Conservation (phyloP, 2,797 vertebrate genomes). For the Rhinichthys osculus region DNA sequence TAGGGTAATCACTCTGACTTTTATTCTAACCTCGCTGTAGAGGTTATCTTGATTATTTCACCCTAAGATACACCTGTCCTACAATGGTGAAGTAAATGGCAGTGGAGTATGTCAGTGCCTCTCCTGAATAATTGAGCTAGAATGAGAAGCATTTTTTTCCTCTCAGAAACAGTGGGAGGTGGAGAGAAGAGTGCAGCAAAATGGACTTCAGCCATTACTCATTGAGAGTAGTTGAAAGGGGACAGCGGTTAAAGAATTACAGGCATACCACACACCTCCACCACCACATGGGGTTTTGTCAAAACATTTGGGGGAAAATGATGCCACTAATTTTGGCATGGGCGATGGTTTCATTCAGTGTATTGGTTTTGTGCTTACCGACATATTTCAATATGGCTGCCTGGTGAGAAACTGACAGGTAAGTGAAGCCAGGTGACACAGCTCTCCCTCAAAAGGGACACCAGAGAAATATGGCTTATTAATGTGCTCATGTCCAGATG, state of each 20-base stretch:
- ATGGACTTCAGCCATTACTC: conserved; percentile 43
- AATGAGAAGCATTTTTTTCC: conserved; percentile 47
- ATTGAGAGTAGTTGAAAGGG: conserved; percentile 16
- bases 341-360: not conserved
- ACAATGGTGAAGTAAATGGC: conserved; percentile 45
- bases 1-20: not conserved
- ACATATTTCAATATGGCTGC: conserved; percentile 11
- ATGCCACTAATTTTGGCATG: not conserved
- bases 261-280: not conserved
- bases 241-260: not conserved
- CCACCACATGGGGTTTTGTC: not conserved
- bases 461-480: conserved; percentile 27
- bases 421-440: not conserved
- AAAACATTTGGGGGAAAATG: conserved; percentile 6
- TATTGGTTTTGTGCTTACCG: not conserved
- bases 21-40: not conserved
- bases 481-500: conserved; percentile 40
- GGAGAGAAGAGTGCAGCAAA: conserved; percentile 30
- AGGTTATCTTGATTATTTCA: conserved; percentile 21
- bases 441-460: not conserved
- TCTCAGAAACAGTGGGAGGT: conserved; percentile 33
- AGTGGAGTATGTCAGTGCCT: conserved; percentile 17
- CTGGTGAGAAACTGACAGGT: conserved; percentile 11
- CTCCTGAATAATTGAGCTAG: conserved; percentile 41
- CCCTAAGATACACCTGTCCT: conserved; percentile 1